phyloP scores from a whole-genome alignment of 2,888 invertebrate species.

The Heliconius ismenius region DNA sequence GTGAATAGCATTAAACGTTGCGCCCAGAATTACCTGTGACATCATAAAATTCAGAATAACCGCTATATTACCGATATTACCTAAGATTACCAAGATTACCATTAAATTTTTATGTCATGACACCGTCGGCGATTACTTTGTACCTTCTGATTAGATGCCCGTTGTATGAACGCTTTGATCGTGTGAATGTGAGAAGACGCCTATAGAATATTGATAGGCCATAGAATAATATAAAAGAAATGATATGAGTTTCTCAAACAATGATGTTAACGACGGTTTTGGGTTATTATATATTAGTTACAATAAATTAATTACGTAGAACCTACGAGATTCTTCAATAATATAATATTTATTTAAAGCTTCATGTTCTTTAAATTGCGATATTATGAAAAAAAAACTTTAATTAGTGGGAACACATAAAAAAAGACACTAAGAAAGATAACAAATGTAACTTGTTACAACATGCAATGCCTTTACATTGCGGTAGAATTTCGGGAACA shows the following conservation, averaged over 20 bases:
- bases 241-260: not conserved
- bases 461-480: no score
- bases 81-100: conserved; percentile 26
- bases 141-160: conserved; percentile 38
- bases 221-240: not conserved
- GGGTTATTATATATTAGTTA: no score
- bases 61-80: conserved; percentile 30
- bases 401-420: no score
- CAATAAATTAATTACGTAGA: no score
- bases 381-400: no score
- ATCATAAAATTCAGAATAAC: conserved; percentile 22
- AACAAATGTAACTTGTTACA: no score
- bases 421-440: no score
- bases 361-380: no score
- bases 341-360: no score
- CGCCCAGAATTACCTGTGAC: conserved; percentile 21
- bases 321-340: no score
- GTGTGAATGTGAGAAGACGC: conserved; percentile 40
- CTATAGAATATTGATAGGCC: conserved; percentile 37
- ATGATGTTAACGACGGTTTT: no score
- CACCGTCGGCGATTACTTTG: conserved; percentile 34
- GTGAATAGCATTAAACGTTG: conserved; percentile 12
- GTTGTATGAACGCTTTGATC: conserved; percentile 29
- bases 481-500: no score
- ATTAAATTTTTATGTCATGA: conserved; percentile 40